These are phyloP conservation scores for Bombus picipes DNA, from an alignment of 1,140 invertebrate genomes.

Conservation along the genomic window DNA sequence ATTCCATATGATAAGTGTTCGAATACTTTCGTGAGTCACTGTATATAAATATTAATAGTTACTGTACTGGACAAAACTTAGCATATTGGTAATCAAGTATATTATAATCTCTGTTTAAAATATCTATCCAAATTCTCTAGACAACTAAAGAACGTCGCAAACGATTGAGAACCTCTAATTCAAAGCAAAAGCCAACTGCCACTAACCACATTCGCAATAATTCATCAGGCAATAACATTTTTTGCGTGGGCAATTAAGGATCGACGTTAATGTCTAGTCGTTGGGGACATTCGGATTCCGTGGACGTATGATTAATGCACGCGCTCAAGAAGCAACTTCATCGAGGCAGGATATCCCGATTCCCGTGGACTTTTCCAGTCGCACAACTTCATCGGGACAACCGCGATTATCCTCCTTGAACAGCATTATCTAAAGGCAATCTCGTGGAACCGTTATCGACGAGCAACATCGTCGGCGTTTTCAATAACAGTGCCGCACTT, in stretches of 20 bases:
- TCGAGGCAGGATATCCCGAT: conserved; percentile 21
- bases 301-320: conserved; percentile 13
- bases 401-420: conserved; percentile 20
- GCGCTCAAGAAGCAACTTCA: not conserved
- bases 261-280: conserved; percentile 15
- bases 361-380: conserved; percentile 22
- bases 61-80: too few species aligned
- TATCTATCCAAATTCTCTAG: too few species aligned
- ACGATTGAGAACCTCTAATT: not conserved
- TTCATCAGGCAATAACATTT: not conserved
- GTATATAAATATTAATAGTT: too few species aligned
- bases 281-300: conserved; percentile 4
- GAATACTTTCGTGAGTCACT: too few species aligned
- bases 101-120: too few species aligned
- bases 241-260: conserved; percentile 4
- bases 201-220: not conserved
- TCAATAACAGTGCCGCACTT: conserved; percentile 38
- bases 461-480: conserved; percentile 11
- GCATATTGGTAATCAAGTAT: too few species aligned
- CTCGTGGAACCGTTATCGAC: conserved; percentile 29
- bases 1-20: too few species aligned
- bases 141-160: not conserved
- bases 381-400: conserved; percentile 28
- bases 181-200: not conserved
- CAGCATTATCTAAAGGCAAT: conserved; percentile 27